A percentile compares a stretch with the other conserved stretches of the same genome.
Evolutionary conservation across 2,797 vertebrate species (phyloP).

Genomic region (Apogon hyalosoma): DNA sequence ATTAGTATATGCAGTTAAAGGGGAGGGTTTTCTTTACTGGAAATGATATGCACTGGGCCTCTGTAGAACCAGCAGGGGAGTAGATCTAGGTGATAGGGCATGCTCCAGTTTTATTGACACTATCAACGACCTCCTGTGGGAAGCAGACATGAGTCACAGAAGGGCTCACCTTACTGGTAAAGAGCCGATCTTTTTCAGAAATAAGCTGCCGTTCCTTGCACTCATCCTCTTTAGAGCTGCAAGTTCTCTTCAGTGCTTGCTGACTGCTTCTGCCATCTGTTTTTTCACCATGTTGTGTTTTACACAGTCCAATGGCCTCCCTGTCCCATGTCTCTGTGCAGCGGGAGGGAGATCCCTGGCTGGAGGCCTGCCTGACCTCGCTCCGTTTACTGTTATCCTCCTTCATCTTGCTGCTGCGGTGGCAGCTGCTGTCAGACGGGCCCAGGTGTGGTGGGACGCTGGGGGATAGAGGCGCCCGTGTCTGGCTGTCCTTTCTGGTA

Average conservation of each 20-base stretch:
- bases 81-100: constrained; percentile 56
- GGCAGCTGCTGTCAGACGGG: constrained; percentile 52
- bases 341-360: constrained; percentile 63
- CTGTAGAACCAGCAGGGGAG: constrained; percentile 30
- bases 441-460: constrained; percentile 48
- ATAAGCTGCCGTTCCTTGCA: constrained; percentile 65
- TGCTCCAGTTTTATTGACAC: constrained; percentile 45
- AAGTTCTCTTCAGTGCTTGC: constrained; percentile 78
- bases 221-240: constrained; percentile 58
- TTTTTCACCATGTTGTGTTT: constrained; percentile 55
- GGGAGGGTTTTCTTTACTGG: constrained; percentile 46
- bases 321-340: constrained; percentile 56
- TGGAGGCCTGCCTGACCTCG: constrained; percentile 56
- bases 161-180: constrained; percentile 83
- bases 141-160: constrained; percentile 21
- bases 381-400: constrained; percentile 50
- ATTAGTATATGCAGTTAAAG: constrained; percentile 22
- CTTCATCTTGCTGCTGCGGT: constrained; percentile 45
- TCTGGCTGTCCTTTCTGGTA: constrained; percentile 41
- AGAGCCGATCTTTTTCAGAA: constrained; percentile 72
- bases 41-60: constrained; percentile 30
- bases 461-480: constrained; percentile 52
- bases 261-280: constrained; percentile 58
- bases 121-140: constrained; percentile 24
- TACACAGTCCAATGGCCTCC: constrained; percentile 58